phyloP scores from a whole-genome alignment of 2,113 vertebrate species.

The Heloderma charlesbogerti region DNA sequence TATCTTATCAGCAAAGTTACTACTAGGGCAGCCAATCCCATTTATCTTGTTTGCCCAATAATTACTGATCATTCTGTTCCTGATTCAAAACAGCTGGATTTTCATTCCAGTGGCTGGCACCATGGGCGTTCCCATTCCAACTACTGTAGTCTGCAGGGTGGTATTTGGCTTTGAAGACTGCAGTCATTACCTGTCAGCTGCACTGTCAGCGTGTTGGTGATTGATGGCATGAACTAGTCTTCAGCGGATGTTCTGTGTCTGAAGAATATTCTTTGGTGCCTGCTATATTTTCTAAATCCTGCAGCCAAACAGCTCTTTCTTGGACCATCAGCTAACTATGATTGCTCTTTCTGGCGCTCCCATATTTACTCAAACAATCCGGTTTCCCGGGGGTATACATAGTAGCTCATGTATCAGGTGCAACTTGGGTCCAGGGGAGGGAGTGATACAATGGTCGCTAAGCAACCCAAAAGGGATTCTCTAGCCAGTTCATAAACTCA shows the following conservation, averaged over 20 bases:
- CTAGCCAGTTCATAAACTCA: background rate
- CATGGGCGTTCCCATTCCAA: background rate
- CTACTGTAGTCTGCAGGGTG: background rate
- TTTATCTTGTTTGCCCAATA: background rate
- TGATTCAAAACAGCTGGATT: background rate
- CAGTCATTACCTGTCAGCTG: background rate
- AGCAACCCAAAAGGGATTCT: background rate
- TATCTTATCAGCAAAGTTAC: background rate
- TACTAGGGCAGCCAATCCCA: background rate
- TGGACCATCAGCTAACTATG: background rate
- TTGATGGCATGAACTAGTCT: background rate
- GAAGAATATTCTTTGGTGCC: background rate
- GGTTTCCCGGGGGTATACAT: background rate
- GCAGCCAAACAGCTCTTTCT: background rate
- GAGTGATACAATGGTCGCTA: background rate
- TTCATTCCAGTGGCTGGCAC: conserved; percentile 2
- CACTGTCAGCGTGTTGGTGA: background rate
- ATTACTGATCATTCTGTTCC: background rate
- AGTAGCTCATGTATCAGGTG: background rate
- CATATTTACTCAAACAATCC: background rate
- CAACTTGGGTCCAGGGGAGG: background rate
- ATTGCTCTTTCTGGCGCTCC: background rate
- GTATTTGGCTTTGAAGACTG: background rate
- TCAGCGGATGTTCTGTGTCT: background rate
- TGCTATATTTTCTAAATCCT: background rate